Evolutionary conservation across 1,140 invertebrate genomes (phyloP).

Genomic region (Temnothorax curvispinosus): DNA sequence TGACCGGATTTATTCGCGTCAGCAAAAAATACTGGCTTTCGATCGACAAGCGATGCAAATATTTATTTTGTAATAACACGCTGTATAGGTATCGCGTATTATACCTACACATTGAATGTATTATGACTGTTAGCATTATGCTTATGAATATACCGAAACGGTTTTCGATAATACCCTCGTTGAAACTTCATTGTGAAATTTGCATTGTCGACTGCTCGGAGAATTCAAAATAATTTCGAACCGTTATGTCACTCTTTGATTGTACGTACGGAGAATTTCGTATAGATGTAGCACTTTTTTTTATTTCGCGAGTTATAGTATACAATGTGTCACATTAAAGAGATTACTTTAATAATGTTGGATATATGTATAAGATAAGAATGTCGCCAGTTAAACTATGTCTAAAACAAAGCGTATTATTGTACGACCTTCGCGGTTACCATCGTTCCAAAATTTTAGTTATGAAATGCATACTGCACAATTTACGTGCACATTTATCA

Average conservation of each 20-base stretch:
- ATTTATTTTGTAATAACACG: slow-evolving; percentile 47
- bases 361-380: background rate
- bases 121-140: background rate
- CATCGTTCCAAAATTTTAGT: slow-evolving; percentile 22
- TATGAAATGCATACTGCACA: slow-evolving; percentile 18
- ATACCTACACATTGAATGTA: background rate
- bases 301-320: background rate
- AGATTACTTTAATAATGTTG: background rate
- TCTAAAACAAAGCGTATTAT: slow-evolving; percentile 7
- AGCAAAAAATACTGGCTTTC: background rate
- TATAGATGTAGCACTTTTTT: background rate
- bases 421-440: background rate
- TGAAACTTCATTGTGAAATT: slow-evolving; percentile 21
- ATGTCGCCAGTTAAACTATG: background rate
- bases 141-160: background rate
- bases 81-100: background rate
- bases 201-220: background rate
- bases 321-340: background rate
- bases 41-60: slow-evolving; percentile 20
- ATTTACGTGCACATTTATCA: slow-evolving; percentile 49
- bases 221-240: slow-evolving; percentile 15
- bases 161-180: slow-evolving; percentile 14
- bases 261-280: background rate
- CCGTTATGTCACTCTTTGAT: background rate
- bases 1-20: slow-evolving; percentile 13